Percentiles rank a stretch among this genome's conserved stretches.
These are phyloP conservation scores for Chaunax sp. DNA, from an alignment of 2,797 vertebrate species.

Conservation along the genomic window DNA sequence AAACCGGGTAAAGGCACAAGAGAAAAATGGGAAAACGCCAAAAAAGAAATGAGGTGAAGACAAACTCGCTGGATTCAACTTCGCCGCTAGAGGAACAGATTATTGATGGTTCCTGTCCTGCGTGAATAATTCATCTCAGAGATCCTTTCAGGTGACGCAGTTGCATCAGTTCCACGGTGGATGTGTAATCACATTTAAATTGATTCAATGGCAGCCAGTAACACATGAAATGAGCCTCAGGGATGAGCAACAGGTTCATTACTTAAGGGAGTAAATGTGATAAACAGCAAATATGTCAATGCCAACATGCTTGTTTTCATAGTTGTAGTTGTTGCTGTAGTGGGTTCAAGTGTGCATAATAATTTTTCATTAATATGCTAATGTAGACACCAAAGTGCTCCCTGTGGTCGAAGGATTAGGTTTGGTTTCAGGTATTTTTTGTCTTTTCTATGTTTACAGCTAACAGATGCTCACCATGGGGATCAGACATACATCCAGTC, in stretches of 20 bases:
- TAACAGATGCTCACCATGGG: background rate
- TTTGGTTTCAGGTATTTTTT: constrained; percentile 7
- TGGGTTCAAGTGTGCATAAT: background rate
- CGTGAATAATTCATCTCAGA: constrained; percentile 8
- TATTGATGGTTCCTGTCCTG: background rate
- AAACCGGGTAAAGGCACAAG: background rate
- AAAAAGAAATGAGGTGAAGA: background rate
- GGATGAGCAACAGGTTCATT: constrained; percentile 7
- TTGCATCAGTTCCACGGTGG: background rate
- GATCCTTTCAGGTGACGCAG: background rate
- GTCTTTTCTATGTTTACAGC: background rate
- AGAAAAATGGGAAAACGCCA: background rate
- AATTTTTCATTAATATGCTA: constrained; percentile 32
- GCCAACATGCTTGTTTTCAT: background rate
- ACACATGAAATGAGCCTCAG: constrained; percentile 8
- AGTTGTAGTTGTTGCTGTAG: too few species aligned
- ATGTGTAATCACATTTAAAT: constrained; percentile 16
- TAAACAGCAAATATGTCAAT: constrained; percentile 1
- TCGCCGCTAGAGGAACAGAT: background rate
- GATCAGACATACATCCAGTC: too few species aligned
- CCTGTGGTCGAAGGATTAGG: background rate
- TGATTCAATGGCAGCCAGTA: constrained; percentile 1
- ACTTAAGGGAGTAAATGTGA: constrained; percentile 19
- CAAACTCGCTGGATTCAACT: too few species aligned
- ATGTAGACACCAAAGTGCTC: background rate